phyloP scores from a whole-genome alignment of 2,888 invertebrate species.

The Dynastes maya region DNA sequence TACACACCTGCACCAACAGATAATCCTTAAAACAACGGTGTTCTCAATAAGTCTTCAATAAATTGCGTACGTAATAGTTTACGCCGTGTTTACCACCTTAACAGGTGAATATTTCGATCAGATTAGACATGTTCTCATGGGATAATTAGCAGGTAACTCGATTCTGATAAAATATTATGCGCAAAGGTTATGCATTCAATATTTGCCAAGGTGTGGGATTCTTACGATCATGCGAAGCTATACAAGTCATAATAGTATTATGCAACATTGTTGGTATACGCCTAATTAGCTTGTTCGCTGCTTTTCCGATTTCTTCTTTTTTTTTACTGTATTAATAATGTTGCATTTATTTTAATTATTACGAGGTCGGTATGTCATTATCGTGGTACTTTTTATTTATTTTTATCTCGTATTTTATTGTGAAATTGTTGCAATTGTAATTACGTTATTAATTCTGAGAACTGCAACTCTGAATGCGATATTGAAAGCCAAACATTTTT shows the following conservation, averaged over 20 bases:
- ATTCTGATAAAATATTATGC: constrained; percentile 27
- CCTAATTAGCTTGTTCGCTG: not conserved
- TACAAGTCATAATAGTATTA: constrained; percentile 1
- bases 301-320: not conserved
- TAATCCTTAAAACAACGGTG: too few relatives aligned
- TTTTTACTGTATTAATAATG: not conserved
- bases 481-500: too few relatives aligned
- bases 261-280: not conserved
- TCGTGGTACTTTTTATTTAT: too few relatives aligned
- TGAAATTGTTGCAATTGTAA: too few relatives aligned
- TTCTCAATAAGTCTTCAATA: too few relatives aligned
- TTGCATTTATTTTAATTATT: not conserved
- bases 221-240: constrained; percentile 1
- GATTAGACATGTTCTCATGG: not conserved
- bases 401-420: too few relatives aligned
- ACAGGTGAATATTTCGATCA: constrained; percentile 11
- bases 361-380: too few relatives aligned
- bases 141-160: constrained; percentile 5
- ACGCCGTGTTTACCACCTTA: not conserved
- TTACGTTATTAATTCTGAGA: too few relatives aligned
- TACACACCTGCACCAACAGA: too few relatives aligned
- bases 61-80: too few relatives aligned
- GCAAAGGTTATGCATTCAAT: constrained; percentile 34
- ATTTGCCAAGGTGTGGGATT: constrained; percentile 14
- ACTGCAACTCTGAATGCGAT: too few relatives aligned